Base-by-base conservation (phyloP, 2,113 vertebrate genomes). In the Tamias sibiricus region DNA sequence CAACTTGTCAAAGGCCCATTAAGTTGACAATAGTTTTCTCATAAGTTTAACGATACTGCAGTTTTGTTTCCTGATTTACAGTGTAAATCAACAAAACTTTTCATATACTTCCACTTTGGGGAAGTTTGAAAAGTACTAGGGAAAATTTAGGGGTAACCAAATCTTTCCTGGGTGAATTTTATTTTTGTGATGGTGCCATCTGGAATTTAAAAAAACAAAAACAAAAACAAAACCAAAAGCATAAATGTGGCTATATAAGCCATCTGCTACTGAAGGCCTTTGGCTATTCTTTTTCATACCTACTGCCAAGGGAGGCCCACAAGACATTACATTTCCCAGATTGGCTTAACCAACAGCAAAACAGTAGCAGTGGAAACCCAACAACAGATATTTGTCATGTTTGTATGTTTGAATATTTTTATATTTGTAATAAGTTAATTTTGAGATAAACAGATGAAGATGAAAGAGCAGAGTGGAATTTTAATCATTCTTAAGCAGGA, bases 401-500 rank as follows among this genome's bases (percentile, higher is more conserved):
- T 75, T 85, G 35, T 52, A 79, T 20, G 24, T 49, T 84, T 80
- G 16, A 71, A 87, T 91, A 79, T 85, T 92, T 96, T 97, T 94
- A 44, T 92, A 24, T 85, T 95, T 87, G 42, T 75, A 80, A 68
- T 79, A 93, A 87, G n/a, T 54, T 92, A 62, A 77, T 94, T 98
- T 96, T 87, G 74, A 96, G 96, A 97, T 96, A 98, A 98, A 97
- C 95, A 96, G 84, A 95, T 87, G 75, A 71, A 98, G 96, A 98
- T 98, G 95, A 98, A 98, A 98, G 95, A 97, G 54, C 87, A 96
- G 94, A 97, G 93, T 82, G 68, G 77, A 97, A 97, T 94, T 84
- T 97, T 96, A 97, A 98, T 98, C 95, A 98, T 71, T 80, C 94
- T 96, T 47, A 94, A 76, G 47, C 96, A 97, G 98, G 97, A 98